Evolutionary conservation across 2,888 invertebrate genomes (phyloP), one percentile per base, ranked within the genome.

Genomic region (Toxonevra muliebris): DNA sequence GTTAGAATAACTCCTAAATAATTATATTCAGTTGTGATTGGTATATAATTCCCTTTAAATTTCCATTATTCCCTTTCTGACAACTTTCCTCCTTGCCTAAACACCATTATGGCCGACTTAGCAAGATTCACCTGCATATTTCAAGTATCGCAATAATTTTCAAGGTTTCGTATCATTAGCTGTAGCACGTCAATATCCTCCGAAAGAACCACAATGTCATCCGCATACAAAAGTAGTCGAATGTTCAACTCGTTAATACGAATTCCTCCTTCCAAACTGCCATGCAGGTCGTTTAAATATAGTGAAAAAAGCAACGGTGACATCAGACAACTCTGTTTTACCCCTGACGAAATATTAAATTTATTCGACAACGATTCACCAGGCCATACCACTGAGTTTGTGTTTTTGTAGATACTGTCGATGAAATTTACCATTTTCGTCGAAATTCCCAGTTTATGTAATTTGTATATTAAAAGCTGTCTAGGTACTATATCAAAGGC

Each of bases 271-370:
- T 15, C 53, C 53, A 52, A 52, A 45, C 45, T 45, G 2, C 13
- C 45, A 45, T 45, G 45, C 13, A 45, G 15, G 53, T n/a, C n/a
- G n/a, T n/a, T n/a, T n/a, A n/a, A n/a, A n/a, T n/a, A n/a, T n/a
- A n/a, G n/a, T n/a, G n/a, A n/a, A 52, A 52, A 52, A n/a, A 52
- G 15, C 15, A 52, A 15, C 10, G 53, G 53, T 15, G 53, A 52
- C 53, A 52, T 52, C 2, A 52, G 15, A 52, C 45, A 3, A n/a
- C 53, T 15, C 10, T 52, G 17, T 15, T 15, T 52, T 52, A 52
- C 53, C 12, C 53, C 53, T 52, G 53, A n/a, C 15, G 53, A n/a
- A 15, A 52, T 52, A 52, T 52, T 15, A 2, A 3, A 52, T 52
- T 52, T 52, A 52, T 1, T 52, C 15, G 53, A 52, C 10, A 52